phyloP scores from a whole-genome alignment of 2,113 vertebrate species.

The Neolamprologus brichardi region DNA sequence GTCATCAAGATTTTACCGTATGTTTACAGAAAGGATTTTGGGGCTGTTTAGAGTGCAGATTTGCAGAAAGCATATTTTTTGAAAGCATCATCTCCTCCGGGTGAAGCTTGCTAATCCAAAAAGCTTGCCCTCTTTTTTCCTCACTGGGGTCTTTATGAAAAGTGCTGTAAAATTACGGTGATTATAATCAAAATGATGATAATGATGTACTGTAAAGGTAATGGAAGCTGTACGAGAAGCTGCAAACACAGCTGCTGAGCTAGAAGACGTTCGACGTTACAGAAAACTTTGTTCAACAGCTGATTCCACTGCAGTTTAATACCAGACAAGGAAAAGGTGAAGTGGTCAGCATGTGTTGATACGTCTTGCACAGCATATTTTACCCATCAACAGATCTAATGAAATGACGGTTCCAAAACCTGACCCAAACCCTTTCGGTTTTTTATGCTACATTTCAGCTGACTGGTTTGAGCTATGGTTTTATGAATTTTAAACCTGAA shows the following conservation, averaged over 20 bases:
- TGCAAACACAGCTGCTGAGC: neutral
- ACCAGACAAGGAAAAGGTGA: neutral
- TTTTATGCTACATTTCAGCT: neutral
- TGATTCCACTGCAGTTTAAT: neutral
- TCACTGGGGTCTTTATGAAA: slow-evolving; percentile 12
- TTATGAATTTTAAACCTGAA: neutral
- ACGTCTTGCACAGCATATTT: neutral
- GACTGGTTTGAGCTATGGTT: neutral
- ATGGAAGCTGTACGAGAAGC: neutral
- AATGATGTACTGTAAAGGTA: slow-evolving; percentile 5
- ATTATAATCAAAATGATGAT: slow-evolving; percentile 34
- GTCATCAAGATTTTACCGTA: slow-evolving; percentile 32
- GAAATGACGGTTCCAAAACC: neutral
- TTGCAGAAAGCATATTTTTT: slow-evolving; percentile 10
- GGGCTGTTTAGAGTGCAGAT: slow-evolving; percentile 13
- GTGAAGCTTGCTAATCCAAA: slow-evolving; percentile 5
- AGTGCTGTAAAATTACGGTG: slow-evolving; percentile 12
- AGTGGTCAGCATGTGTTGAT: neutral
- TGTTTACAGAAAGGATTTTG: slow-evolving; percentile 33
- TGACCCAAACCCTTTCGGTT: neutral
- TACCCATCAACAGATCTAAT: neutral
- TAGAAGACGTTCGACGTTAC: neutral
- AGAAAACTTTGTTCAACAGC: neutral
- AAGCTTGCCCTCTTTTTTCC: neutral
- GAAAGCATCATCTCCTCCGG: slow-evolving; percentile 29